These are phyloP conservation scores for Coluber constrictor DNA, from an alignment of 2,797 vertebrate genomes.

Conservation along the genomic window DNA sequence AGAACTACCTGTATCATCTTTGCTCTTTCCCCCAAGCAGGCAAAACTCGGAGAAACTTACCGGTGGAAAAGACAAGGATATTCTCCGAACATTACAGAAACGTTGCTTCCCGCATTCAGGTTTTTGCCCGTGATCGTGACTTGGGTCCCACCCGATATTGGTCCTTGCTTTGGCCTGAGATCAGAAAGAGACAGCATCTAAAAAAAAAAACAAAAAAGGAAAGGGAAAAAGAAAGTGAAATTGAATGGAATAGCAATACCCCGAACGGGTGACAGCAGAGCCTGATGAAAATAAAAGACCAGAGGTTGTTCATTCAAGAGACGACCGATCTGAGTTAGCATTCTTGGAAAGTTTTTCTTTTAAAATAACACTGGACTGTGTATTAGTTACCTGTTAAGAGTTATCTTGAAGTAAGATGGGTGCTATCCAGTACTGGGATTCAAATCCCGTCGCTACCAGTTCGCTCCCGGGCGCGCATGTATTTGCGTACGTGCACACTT, in stretches of 20 bases:
- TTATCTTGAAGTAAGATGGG: background rate
- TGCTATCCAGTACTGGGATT: too few relatives aligned
- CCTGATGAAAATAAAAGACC: too few relatives aligned
- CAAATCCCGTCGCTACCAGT: too few relatives aligned
- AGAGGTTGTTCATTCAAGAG: background rate
- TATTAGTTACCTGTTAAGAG: too few relatives aligned
- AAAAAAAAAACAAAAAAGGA: slow-evolving; percentile 33
- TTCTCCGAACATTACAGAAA: slow-evolving; percentile 89
- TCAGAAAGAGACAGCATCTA: slow-evolving; percentile 85
- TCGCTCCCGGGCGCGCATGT: too few relatives aligned
- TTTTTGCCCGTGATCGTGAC: slow-evolving; percentile 95
- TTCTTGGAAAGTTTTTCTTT: background rate
- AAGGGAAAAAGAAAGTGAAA: background rate
- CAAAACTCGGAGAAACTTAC: slow-evolving; percentile 62
- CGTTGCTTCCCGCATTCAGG: slow-evolving; percentile 92
- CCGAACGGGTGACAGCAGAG: background rate
- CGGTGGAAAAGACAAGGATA: slow-evolving; percentile 92
- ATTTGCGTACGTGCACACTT: too few relatives aligned
- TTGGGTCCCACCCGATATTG: slow-evolving; percentile 91
- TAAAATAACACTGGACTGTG: background rate
- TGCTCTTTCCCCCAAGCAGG: background rate
- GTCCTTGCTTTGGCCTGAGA: slow-evolving; percentile 86
- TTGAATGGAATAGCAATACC: background rate
- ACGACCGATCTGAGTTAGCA: background rate
- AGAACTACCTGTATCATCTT: too few relatives aligned